Evolutionary conservation across 2,888 invertebrate genomes (phyloP), one percentile per base, ranked within the genome.

Genomic region (Callyntrura guangdongensis): DNA sequence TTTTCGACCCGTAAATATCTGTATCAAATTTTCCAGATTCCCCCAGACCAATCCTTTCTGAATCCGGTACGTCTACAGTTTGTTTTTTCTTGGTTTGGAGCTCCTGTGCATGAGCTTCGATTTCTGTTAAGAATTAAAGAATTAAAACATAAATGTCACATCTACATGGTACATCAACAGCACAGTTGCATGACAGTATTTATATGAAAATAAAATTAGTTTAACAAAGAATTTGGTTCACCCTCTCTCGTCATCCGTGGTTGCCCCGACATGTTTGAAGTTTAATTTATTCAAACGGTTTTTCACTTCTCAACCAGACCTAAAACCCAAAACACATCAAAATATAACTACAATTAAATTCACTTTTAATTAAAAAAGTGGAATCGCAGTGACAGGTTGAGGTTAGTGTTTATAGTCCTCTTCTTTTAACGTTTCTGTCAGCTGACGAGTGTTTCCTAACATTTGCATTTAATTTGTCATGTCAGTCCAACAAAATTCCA

Each of bases 91-190:
- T 98, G 95, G 98, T 97, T 95, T 99, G 99, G 94, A 99, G 97
- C 94, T 98, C 98, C 94, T 97, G 96, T 94, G 99, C 98, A 95
- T 99, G 98, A 86, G 98, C 98, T 95, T 99, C 99, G 94, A 99
- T 99, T 95, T 98, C 99, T 99, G 95, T 12, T n/a, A n/a, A n/a
- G n/a, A 95, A 96, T 94, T 94, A 87, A 95, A 94, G 88, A 92
- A 87, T 27, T 11, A 20, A 79, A 67, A 86, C 36, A 17, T 69
- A 56, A n/a, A n/a, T n/a, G n/a, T n/a, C n/a, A n/a, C n/a, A n/a
- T n/a, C n/a, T n/a, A n/a, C n/a, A n/a, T n/a, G n/a, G n/a, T n/a
- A n/a, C n/a, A n/a, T n/a, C n/a, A n/a, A n/a, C n/a, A n/a, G n/a
- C n/a, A n/a, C n/a, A n/a, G n/a, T n/a, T n/a, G n/a, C n/a, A n/a